Conservation (phyloP, 2,113 vertebrate genomes). For the Halichoerus grypus region DNA sequence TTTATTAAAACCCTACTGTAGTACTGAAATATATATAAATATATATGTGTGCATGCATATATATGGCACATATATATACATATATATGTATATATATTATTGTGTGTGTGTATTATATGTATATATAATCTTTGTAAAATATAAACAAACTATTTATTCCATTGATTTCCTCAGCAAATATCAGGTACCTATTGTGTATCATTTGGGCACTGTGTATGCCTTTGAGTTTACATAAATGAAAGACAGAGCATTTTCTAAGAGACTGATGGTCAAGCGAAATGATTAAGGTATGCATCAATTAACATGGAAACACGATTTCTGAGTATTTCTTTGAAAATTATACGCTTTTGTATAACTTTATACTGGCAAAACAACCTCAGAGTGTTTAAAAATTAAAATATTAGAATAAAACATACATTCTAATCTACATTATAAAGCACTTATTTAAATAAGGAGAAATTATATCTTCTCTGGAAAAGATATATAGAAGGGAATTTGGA, state of each 20-base stretch:
- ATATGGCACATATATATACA: neutral
- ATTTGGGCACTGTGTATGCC: neutral
- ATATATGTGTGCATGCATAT: neutral
- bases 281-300: neutral
- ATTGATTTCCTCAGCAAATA: constrained; percentile 12
- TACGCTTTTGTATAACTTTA: neutral
- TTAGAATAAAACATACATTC: neutral
- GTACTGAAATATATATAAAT: neutral
- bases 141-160: neutral
- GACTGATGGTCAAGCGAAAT: neutral
- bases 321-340: constrained; percentile 51
- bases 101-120: neutral
- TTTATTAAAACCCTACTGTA: neutral
- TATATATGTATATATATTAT: neutral
- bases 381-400: constrained; percentile 56
- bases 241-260: neutral
- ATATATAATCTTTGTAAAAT: neutral
- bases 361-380: neutral
- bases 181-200: neutral
- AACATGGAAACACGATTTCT: constrained; percentile 39
- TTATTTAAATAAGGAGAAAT: constrained; percentile 28
- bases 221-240: constrained; percentile 8
- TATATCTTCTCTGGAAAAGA: neutral
- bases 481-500: neutral
- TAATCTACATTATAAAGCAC: neutral